Conservation (phyloP, 1,140 invertebrate genomes). For the Bombus ignitus region DNA sequence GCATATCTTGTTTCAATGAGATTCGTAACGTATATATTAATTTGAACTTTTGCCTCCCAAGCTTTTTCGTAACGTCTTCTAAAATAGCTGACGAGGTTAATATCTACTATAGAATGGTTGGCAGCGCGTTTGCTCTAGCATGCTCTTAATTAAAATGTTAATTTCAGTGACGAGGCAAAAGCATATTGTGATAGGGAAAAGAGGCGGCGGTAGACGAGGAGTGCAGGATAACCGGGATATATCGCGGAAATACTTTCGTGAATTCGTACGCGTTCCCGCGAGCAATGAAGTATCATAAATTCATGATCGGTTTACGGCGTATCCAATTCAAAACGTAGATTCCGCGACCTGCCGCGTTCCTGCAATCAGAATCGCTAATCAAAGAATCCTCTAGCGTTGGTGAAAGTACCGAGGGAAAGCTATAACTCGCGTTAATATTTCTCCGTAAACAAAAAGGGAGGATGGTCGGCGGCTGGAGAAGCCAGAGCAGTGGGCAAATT, state of each 20-base stretch:
- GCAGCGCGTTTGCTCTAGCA: background rate
- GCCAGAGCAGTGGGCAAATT: background rate
- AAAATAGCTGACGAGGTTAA: constrained; percentile 42
- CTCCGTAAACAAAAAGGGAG: constrained; percentile 33
- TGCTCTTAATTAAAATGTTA: constrained; percentile 70
- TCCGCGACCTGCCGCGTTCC: background rate
- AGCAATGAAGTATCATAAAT: constrained; percentile 47
- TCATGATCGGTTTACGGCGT: constrained; percentile 33
- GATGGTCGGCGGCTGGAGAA: background rate
- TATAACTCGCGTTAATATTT: constrained; percentile 41
- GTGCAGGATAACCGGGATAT: constrained; percentile 15
- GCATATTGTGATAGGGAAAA: background rate
- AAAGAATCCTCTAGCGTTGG: constrained; percentile 35
- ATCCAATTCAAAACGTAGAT: constrained; percentile 39
- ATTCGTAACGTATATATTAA: background rate
- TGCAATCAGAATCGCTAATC: constrained; percentile 58
- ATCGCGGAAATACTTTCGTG: constrained; percentile 17
- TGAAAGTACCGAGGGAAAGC: constrained; percentile 6
- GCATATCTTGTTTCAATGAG: background rate
- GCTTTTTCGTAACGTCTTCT: constrained; percentile 10
- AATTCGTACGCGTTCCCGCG: background rate
- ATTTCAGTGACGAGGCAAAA: constrained; percentile 51
- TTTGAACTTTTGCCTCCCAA: background rate
- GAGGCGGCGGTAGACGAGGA: background rate
- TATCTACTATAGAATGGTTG: background rate